Percentiles rank a stretch among this genome's conserved stretches.
Conservation (phyloP, 2,113 vertebrate species). For the Clarias macrocephalus region DNA sequence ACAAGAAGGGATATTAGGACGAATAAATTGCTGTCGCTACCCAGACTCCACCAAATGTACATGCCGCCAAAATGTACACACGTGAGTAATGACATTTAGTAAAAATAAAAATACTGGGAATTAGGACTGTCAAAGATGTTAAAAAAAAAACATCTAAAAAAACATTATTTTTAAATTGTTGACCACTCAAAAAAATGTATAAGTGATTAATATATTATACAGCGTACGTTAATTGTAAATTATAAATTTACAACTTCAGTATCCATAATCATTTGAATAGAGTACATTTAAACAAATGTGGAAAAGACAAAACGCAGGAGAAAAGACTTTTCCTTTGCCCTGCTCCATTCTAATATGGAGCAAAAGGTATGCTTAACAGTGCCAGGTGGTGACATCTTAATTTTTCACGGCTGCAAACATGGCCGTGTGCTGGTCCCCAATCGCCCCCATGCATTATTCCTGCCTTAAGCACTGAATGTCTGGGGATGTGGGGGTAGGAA, state of each 20-base stretch:
- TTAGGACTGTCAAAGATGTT: constrained; percentile 2
- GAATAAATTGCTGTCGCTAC: constrained; percentile 57
- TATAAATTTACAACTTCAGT: constrained; percentile 22
- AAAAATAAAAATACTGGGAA: constrained; percentile 43
- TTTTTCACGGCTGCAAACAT: constrained; percentile 66
- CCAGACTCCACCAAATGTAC: constrained; percentile 30
- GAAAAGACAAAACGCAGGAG: background rate
- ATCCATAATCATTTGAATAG: constrained; percentile 44
- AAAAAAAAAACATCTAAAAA: background rate
- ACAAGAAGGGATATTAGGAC: constrained; percentile 53
- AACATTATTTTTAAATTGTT: background rate
- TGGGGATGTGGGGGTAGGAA: constrained; percentile 41
- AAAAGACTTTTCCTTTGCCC: constrained; percentile 40
- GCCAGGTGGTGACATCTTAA: constrained; percentile 70
- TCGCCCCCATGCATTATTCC: constrained; percentile 70
- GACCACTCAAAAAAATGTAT: background rate
- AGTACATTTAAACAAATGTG: constrained; percentile 38
- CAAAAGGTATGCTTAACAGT: constrained; percentile 63
- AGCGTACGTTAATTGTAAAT: background rate
- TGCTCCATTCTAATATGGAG: constrained; percentile 54
- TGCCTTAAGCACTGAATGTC: constrained; percentile 65
- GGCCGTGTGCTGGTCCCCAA: constrained; percentile 39
- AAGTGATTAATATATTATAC: background rate
- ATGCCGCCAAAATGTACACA: constrained; percentile 27
- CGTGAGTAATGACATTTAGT: constrained; percentile 48